Conservation (phyloP, 2,113 vertebrate genomes). For the Aramus guarauna region DNA sequence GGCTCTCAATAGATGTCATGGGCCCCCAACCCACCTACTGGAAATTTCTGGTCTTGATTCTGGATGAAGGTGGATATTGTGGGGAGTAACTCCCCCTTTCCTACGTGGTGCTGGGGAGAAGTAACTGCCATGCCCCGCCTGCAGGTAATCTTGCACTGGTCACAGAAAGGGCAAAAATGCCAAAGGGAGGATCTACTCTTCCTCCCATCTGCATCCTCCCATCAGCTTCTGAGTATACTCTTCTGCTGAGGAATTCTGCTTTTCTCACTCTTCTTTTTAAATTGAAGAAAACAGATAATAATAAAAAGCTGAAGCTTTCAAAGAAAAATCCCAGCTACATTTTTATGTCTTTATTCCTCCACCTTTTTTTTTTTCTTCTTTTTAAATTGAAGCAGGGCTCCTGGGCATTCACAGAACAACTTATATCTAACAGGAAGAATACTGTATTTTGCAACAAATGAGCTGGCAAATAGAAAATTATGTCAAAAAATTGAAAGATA, state of each 20-base stretch:
- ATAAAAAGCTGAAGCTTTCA: not conserved
- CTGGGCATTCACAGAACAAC: not conserved
- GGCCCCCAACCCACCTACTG: not conserved
- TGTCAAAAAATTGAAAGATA: slow-evolving; percentile 5
- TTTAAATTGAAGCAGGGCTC: not conserved
- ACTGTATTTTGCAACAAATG: slow-evolving; percentile 12
- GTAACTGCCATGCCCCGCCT: not conserved
- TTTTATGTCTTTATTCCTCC: not conserved
- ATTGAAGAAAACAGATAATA: no score
- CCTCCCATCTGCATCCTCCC: not conserved
- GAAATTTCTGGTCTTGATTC: not conserved
- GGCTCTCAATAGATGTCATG: not conserved
- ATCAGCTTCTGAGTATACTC: not conserved
- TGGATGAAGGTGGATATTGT: not conserved
- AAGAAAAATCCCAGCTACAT: not conserved
- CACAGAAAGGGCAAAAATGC: not conserved
- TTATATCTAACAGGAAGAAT: not conserved
- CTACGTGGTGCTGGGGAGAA: not conserved
- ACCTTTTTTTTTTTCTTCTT: not conserved
- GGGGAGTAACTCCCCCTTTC: not conserved
- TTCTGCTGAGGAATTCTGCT: not conserved
- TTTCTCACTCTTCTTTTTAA: no score
- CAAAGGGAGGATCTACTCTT: not conserved
- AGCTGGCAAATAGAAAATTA: slow-evolving; percentile 32
- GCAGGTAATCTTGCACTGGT: not conserved